Conservation (phyloP, 37 sponge, comb jelly and placozoan genomes). For the Axinella damicornis region DNA sequence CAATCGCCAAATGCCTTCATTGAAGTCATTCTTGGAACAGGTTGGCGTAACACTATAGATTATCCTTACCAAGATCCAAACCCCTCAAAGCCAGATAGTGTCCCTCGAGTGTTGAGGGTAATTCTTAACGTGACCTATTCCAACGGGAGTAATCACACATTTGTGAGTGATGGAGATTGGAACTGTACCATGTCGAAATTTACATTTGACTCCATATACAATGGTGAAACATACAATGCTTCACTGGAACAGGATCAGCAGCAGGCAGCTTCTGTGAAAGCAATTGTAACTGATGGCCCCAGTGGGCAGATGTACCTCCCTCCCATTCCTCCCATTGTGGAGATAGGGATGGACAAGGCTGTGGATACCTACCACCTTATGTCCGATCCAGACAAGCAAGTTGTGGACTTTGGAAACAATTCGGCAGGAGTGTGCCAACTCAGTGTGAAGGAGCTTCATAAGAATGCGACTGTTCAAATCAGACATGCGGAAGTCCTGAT, state of each 20-base stretch:
- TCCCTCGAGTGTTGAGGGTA: slow-evolving; percentile 25
- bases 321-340: slow-evolving; percentile 50
- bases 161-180: slow-evolving; percentile 49
- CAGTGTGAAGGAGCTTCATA: neutral
- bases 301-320: slow-evolving; percentile 33
- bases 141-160: neutral
- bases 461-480: neutral
- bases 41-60: slow-evolving; percentile 52
- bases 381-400: slow-evolving; percentile 22
- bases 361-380: slow-evolving; percentile 27
- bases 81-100: neutral
- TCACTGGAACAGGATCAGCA: neutral
- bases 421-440: slow-evolving; percentile 61
- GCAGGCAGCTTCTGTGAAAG: slow-evolving; percentile 1
- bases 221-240: slow-evolving; percentile 63
- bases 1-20: neutral
- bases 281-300: slow-evolving; percentile 45
- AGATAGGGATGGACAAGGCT: slow-evolving; percentile 14
- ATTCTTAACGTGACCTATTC: slow-evolving; percentile 26
- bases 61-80: slow-evolving; percentile 28
- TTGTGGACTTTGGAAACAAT: slow-evolving; percentile 73
- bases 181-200: slow-evolving; percentile 10
- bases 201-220: slow-evolving; percentile 38
- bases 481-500: slow-evolving; percentile 62
- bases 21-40: slow-evolving; percentile 49